Evolutionary conservation across 2,797 vertebrate species (phyloP).

Genomic region (Cossypha polioptera): DNA sequence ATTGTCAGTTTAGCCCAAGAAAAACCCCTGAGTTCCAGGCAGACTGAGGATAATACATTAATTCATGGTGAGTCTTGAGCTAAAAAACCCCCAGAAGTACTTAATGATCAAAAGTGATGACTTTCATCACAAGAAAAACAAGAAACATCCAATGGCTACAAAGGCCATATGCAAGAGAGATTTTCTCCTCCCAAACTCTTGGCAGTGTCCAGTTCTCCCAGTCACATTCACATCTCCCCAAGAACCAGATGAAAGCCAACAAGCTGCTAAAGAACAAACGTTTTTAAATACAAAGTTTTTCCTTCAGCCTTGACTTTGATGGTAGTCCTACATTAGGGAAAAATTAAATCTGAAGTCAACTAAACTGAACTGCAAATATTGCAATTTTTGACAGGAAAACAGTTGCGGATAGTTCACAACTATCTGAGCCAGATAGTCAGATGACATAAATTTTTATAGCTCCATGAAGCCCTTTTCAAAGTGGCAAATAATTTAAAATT

Average conservation of each 20-base stretch:
- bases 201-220: not conserved
- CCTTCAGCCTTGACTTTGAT: not conserved
- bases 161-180: not conserved
- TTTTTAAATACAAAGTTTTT: not conserved
- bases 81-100: rapidly evolving
- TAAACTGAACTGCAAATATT: not conserved
- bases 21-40: not conserved
- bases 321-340: not conserved
- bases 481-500: not conserved
- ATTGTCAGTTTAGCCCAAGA: not conserved
- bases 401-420: not conserved
- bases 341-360: not conserved
- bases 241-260: not conserved
- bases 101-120: not conserved
- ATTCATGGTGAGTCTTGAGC: not conserved
- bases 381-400: not conserved
- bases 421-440: not conserved
- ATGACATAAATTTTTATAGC: not conserved
- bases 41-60: not conserved
- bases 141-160: not conserved
- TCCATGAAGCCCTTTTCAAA: not conserved
- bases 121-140: not conserved
- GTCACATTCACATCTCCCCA: not conserved
- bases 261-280: not conserved
- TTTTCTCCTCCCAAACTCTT: not conserved